Percentiles rank a stretch among this genome's conserved stretches.
Conservation (phyloP, 2,797 vertebrate genomes). For the Buphagus erythrorhynchus region DNA sequence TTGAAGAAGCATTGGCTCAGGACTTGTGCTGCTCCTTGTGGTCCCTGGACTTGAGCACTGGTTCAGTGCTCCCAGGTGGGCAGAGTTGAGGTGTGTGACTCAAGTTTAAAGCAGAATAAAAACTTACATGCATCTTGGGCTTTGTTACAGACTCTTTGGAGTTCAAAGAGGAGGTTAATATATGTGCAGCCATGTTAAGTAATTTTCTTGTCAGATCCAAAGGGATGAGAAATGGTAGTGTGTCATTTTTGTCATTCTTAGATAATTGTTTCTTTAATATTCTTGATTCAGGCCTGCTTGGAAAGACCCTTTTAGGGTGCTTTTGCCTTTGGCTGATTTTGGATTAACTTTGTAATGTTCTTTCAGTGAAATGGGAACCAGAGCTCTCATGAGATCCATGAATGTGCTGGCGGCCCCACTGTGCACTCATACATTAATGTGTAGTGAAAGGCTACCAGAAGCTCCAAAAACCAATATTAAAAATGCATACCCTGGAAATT, state of each 20-base stretch:
- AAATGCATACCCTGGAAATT: neutral
- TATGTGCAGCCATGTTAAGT: neutral
- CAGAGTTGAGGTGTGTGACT: neutral
- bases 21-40: neutral
- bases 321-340: neutral
- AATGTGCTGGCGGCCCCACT: neutral
- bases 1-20: neutral
- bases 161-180: neutral
- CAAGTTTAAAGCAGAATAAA: neutral
- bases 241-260: neutral
- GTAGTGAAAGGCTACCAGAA: neutral
- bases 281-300: neutral
- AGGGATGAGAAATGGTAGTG: neutral
- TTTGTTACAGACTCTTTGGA: neutral
- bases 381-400: fast-evolving
- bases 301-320: neutral
- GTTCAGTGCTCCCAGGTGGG: neutral
- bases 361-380: neutral
- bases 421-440: fast-evolving
- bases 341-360: neutral
- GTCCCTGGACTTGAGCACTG: neutral
- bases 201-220: neutral
- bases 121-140: neutral
- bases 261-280: neutral
- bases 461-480: neutral